phyloP scores from a whole-genome alignment of 1,140 invertebrate species.

The Anoplophora glabripennis region DNA sequence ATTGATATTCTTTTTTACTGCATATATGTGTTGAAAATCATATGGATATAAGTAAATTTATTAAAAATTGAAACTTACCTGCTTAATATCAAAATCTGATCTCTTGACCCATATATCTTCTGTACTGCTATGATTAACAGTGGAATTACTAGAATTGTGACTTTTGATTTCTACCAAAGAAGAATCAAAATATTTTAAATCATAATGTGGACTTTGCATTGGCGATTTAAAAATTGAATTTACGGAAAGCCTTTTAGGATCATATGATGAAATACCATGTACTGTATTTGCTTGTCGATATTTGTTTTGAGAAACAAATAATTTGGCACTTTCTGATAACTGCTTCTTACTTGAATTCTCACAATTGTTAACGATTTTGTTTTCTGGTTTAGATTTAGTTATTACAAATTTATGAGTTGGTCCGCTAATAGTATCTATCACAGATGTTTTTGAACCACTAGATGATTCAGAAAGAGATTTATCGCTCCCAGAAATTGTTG shows the following conservation, averaged over 20 bases:
- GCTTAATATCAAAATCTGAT: slow-evolving; percentile 50
- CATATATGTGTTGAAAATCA: too few species aligned
- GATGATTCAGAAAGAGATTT: slow-evolving; percentile 45
- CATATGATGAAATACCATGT: slow-evolving; percentile 57
- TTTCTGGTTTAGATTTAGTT: slow-evolving; percentile 41
- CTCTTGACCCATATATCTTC: slow-evolving; percentile 73
- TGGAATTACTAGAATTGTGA: slow-evolving; percentile 62
- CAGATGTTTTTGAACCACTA: slow-evolving; percentile 44
- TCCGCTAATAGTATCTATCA: slow-evolving; percentile 44
- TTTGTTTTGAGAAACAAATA: slow-evolving; percentile 39
- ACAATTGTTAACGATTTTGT: slow-evolving; percentile 7
- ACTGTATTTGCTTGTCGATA: slow-evolving; percentile 60
- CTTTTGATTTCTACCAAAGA: slow-evolving; percentile 79
- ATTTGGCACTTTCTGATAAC: slow-evolving; percentile 41
- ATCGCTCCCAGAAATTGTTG: slow-evolving; percentile 39
- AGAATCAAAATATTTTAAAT: slow-evolving; percentile 76
- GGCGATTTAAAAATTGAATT: slow-evolving; percentile 52
- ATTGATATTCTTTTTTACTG: too few species aligned
- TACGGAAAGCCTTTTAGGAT: slow-evolving; percentile 56
- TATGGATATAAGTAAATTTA: too few species aligned
- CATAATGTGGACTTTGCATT: slow-evolving; percentile 66
- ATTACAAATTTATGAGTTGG: slow-evolving; percentile 48
- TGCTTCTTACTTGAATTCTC: slow-evolving; percentile 15
- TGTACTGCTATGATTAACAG: slow-evolving; percentile 55
- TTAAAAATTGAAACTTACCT: slow-evolving; percentile 37